Conservation (phyloP, 2,797 vertebrate genomes). For the Spinus pinus region DNA sequence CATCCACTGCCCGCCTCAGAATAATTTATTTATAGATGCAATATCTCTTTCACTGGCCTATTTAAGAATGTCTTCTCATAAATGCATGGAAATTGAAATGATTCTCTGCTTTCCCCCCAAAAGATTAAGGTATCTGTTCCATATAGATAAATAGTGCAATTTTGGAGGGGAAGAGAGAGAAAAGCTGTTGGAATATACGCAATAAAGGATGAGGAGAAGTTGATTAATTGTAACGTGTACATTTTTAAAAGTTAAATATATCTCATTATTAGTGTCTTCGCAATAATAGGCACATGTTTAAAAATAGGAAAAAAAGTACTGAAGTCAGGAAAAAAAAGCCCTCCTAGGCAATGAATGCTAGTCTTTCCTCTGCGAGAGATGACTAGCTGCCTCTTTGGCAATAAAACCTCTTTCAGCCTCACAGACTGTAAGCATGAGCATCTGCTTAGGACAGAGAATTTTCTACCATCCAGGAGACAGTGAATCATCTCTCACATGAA, state of each 20-base stretch:
- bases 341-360: not conserved
- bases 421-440: conserved; percentile 17
- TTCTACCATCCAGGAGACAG: conserved; percentile 12
- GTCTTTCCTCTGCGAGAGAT: not conserved
- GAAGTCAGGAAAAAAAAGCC: not conserved
- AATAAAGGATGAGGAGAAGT: not conserved
- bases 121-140: conserved; percentile 68
- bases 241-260: not conserved
- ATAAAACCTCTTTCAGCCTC: conserved; percentile 25
- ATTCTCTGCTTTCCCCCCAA: conserved; percentile 37
- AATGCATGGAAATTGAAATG: conserved; percentile 76
- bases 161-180: not conserved
- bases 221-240: not conserved
- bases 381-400: not conserved
- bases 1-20: conserved; percentile 48
- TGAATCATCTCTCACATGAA: conserved; percentile 53
- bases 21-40: conserved; percentile 82
- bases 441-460: conserved; percentile 33
- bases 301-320: not conserved
- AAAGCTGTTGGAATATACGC: not conserved
- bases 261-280: conserved; percentile 13
- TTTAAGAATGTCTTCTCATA: conserved; percentile 74
- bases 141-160: conserved; percentile 6
- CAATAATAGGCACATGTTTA: not conserved
- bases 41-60: conserved; percentile 68